These are phyloP conservation scores for Semicossyphus pulcher DNA, from an alignment of 2,113 vertebrate species.

Conservation along the genomic window DNA sequence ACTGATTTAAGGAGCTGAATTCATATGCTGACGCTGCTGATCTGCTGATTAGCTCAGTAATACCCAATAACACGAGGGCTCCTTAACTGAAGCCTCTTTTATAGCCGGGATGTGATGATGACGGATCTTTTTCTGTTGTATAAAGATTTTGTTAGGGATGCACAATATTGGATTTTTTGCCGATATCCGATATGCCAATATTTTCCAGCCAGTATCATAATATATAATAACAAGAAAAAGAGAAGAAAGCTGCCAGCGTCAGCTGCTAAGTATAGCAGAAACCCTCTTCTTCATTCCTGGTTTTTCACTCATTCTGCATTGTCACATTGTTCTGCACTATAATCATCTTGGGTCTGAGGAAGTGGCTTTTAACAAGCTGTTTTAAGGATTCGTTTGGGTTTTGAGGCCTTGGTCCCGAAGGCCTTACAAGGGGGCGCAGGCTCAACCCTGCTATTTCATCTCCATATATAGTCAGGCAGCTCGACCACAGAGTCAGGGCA, in stretches of 20 bases:
- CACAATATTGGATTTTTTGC: too few relatives aligned
- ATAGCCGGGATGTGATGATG: conserved; percentile 24
- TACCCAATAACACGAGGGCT: conserved; percentile 31
- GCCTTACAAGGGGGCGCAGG: conserved; percentile 73
- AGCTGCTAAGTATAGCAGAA: conserved; percentile 40
- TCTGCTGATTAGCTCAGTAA: conserved; percentile 69
- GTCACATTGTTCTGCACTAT: conserved; percentile 71
- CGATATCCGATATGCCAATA: too few relatives aligned
- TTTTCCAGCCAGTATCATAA: too few relatives aligned
- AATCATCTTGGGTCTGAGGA: conserved; percentile 67
- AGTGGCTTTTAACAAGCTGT: conserved; percentile 78
- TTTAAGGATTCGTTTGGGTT: conserved; percentile 75
- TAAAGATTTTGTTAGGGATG: conserved; percentile 22
- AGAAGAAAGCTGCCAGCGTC: conserved; percentile 38
- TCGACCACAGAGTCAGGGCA: conserved; percentile 75
- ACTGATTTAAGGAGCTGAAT: conserved; percentile 71
- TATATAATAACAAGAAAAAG: conserved; percentile 13
- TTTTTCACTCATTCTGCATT: conserved; percentile 49
- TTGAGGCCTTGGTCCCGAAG: conserved; percentile 68
- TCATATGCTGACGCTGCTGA: conserved; percentile 72
- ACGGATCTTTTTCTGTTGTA: not conserved
- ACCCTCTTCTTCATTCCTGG: conserved; percentile 25
- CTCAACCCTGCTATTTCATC: conserved; percentile 77
- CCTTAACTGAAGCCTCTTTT: conserved; percentile 28
- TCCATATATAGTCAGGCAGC: conserved; percentile 85